Base-by-base conservation (phyloP, 2,888 invertebrate genomes). In the Rhodophaea formosa region DNA sequence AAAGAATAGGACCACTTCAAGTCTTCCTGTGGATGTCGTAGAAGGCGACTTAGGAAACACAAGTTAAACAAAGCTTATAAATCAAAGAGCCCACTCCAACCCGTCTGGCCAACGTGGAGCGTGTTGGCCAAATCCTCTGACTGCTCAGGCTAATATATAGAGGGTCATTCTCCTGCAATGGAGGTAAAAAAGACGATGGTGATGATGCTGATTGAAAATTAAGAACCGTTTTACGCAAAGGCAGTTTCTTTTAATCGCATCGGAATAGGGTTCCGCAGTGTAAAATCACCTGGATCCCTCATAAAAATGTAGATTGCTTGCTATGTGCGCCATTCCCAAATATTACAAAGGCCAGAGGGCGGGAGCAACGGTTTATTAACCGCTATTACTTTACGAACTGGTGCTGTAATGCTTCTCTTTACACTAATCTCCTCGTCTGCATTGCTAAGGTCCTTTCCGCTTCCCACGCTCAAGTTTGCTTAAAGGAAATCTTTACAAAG, bases 251-350 rank as follows among this genome's bases (percentile, higher is more conserved):
- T 57, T 59, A 63, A 66, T 66, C 63, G 62, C 56, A 53, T 54
- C 51, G n/a, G 59, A 59, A 61, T 42, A 56, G 56, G 35, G 17
- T 35, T 58, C 60, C 53, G 58, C 59, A 45, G 55, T 71, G 69
- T 65, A 69, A 68, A 70, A 74, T 70, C 75, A 76, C 71, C 71
- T 71, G 73, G 63, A 63, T 63, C 66, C 66, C 67, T 71, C 69
- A 75, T 80, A 76, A 80, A 79, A 77, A 80, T 75, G 73, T 68
- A 75, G 80, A 80, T 79, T 71, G 71, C 72, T 70, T 64, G 65
- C 65, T 74, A 70, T 70, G 66, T 63, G 59, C 62, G 59, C 65
- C 64, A 62, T 64, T 62, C 60, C 58, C 65, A 64, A 65, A 68
- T 64, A 63, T 69, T 68, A 69, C 69, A 72, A 71, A 67, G 70